These are phyloP conservation scores for Mormyrops attenuatus DNA, from an alignment of 2,797 vertebrate species.

Conservation along the genomic window DNA sequence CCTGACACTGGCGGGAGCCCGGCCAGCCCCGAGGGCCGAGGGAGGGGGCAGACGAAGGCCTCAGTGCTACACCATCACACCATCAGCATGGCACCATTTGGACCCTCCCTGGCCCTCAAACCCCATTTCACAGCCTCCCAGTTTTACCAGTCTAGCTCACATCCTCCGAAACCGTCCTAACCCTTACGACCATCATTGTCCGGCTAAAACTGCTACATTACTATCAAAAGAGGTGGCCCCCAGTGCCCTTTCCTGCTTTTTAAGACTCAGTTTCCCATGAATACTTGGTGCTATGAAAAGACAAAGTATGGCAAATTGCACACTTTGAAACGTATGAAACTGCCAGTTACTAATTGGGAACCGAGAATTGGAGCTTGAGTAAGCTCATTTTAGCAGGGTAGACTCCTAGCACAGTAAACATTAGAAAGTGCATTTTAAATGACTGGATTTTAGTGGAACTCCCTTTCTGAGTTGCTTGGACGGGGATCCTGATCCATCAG, in stretches of 20 bases:
- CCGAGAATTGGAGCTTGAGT: neutral
- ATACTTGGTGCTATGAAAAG: conserved; percentile 5
- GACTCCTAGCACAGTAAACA: neutral
- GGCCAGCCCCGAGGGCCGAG: neutral
- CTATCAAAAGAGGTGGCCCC: neutral
- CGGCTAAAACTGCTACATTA: neutral
- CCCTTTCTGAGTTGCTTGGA: neutral
- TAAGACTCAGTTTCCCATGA: neutral
- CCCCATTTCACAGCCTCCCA: neutral
- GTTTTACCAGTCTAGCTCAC: neutral
- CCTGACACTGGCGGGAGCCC: neutral
- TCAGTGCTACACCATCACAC: neutral
- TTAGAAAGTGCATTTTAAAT: neutral
- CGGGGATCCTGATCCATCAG: neutral
- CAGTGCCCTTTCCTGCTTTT: neutral
- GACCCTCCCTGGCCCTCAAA: neutral
- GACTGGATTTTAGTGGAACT: neutral
- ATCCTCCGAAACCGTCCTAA: neutral
- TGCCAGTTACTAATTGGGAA: neutral
- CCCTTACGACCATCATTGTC: neutral
- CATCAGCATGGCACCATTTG: neutral
- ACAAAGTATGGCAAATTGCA: neutral
- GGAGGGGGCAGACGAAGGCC: neutral
- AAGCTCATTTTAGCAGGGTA: neutral
- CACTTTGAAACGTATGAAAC: neutral